These are phyloP conservation scores for Lathronympha strigana DNA, from an alignment of 2,888 invertebrate species.

Conservation along the genomic window DNA sequence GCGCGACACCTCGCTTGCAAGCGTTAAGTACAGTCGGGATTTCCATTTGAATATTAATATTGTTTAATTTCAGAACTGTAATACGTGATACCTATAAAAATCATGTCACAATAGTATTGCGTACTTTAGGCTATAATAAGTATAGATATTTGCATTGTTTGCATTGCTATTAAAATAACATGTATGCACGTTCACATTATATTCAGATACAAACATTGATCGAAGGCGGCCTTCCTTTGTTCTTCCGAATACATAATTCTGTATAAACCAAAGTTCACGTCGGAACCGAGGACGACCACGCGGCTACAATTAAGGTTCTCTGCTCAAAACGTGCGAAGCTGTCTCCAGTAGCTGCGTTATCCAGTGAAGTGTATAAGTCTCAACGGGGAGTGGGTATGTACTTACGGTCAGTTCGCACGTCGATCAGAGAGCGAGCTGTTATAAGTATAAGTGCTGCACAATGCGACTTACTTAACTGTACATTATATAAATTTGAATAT, in stretches of 20 bases:
- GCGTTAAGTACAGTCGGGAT: conserved; percentile 33
- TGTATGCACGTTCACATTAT: conserved; percentile 19
- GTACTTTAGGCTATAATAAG: conserved; percentile 23
- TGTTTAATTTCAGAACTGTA: conserved; percentile 15
- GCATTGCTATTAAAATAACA: conserved; percentile 27
- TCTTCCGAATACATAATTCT: not conserved
- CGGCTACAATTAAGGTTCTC: not conserved
- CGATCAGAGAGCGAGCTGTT: not conserved
- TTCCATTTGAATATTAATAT: conserved; percentile 22
- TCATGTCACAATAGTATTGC: conserved; percentile 23
- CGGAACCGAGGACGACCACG: not conserved
- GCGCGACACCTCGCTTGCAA: conserved; percentile 19
- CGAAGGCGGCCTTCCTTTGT: conserved; percentile 10
- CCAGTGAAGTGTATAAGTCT: not conserved
- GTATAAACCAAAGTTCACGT: not conserved
- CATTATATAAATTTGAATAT: conserved; percentile 40
- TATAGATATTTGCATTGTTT: conserved; percentile 35
- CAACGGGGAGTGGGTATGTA: not conserved
- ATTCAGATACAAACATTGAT: conserved; percentile 12
- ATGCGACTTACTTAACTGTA: conserved; percentile 33
- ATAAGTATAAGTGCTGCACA: conserved; percentile 25
- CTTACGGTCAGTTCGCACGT: conserved; percentile 1
- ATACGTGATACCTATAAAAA: conserved; percentile 21
- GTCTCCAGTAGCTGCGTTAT: not conserved
- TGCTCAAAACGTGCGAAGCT: conserved; percentile 10